Base-by-base conservation (phyloP, 2,797 vertebrate genomes). In the Aotus griseimembra region DNA sequence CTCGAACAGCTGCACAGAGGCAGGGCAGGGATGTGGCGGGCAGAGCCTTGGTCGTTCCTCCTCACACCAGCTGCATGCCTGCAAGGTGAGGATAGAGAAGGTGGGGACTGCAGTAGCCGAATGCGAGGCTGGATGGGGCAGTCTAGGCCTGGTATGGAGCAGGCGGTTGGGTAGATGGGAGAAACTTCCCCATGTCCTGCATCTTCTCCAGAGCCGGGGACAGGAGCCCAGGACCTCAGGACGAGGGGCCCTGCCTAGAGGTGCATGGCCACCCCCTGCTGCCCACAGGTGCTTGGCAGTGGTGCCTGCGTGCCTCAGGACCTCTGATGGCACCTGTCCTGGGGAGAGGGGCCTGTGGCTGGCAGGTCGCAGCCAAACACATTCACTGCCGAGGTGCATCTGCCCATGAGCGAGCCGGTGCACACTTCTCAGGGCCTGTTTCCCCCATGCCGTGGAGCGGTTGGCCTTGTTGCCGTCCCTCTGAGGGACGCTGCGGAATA, bases 341-440 rank as follows among this genome's bases (percentile, higher is more conserved):
- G 44, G 73, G 9, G 39, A 75, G 36, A 5, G 3, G 30, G 4
- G 36, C 67, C 22, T 5, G n/a, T 39, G 48, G n/a, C 33, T 30
- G 72, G 82, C 58, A 44, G 5, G 13, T 70, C 7, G 20, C 19
- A 73, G 72, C 64, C 30, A 9, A 1, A 13, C 22, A 24, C 9
- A 7, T 50, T 26, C 80, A 26, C 77, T 24, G 0, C n/a, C 2
- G 2, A 33, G 28, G 44, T 26, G 1, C 44, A 30, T 39, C 30
- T 44, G 24, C 70, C 39, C 26, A 50, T 9, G 15, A 5, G 12
- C 30, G 61, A 44, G 44, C 52, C 61, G 19, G 33, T 2, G 33
- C 61, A 33, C 61, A 19, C 33, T 67, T 67, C 61, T n/a, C 61
- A 17, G 61, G 30, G 61, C 61, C 61, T n/a, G 61, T 67, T 67